Conservation (phyloP, 2,797 vertebrate species). For the Lindbergichthys nudifrons region DNA sequence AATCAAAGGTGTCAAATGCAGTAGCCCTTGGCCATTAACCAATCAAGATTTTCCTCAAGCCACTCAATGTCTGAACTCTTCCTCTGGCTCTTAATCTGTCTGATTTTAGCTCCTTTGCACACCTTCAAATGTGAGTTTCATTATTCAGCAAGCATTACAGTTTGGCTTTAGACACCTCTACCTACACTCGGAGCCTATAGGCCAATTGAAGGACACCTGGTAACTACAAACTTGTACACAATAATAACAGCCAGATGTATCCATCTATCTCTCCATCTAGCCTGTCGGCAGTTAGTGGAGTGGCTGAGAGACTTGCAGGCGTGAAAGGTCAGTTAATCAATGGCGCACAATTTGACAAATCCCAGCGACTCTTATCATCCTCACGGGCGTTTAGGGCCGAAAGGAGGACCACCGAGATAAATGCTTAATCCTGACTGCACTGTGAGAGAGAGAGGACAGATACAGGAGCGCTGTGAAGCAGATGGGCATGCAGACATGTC, state of each 20-base stretch:
- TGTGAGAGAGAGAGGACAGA: conserved; percentile 44
- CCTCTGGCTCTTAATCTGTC: conserved; percentile 64
- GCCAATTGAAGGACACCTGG: conserved; percentile 77
- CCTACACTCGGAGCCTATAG: conserved; percentile 57
- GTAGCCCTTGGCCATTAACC: conserved; percentile 47
- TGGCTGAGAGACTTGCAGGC: conserved; percentile 84
- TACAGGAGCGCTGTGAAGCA: conserved; percentile 52
- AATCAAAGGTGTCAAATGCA: conserved; percentile 54
- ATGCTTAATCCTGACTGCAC: conserved; percentile 82
- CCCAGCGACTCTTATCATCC: conserved; percentile 87
- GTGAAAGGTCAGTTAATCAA: conserved; percentile 90
- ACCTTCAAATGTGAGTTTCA: conserved; percentile 64
- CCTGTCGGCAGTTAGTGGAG: conserved; percentile 84
- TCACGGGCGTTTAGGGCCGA: conserved; percentile 82
- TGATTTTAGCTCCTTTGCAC: conserved; percentile 59
- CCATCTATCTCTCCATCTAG: conserved; percentile 86
- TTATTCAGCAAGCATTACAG: conserved; percentile 61
- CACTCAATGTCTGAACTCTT: conserved; percentile 52
- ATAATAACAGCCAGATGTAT: conserved; percentile 84
- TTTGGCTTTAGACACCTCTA: conserved; percentile 56
- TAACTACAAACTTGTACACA: conserved; percentile 86
- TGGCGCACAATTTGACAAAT: conserved; percentile 89
- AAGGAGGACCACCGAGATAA: conserved; percentile 84
- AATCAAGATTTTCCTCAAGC: conserved; percentile 45
- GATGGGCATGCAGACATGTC: conserved; percentile 65